Evolutionary conservation across 2,797 vertebrate species (phyloP).

Genomic region (Hyperoplus lanceolatus): DNA sequence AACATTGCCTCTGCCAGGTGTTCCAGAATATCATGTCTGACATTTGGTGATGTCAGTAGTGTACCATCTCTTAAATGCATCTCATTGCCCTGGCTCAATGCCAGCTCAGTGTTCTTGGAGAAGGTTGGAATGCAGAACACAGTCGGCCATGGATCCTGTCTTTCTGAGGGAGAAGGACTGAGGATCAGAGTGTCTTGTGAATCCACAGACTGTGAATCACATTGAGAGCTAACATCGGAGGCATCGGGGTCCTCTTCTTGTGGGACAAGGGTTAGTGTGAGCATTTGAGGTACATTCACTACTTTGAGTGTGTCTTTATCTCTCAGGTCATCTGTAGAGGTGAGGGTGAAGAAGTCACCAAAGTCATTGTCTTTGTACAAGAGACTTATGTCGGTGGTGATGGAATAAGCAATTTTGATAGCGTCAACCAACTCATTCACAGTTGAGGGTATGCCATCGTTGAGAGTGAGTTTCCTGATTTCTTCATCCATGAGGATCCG

Average conservation of each 20-base stretch:
- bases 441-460: neutral
- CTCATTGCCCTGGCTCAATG: slow-evolving; percentile 1
- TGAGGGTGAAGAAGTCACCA: slow-evolving; percentile 24
- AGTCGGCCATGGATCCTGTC: slow-evolving; percentile 1
- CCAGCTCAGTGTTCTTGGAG: slow-evolving; percentile 10
- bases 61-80: slow-evolving; percentile 2
- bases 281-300: neutral
- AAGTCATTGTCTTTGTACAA: slow-evolving; percentile 36
- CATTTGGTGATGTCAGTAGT: neutral
- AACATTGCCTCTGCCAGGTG: slow-evolving; percentile 25
- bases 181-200: slow-evolving; percentile 16
- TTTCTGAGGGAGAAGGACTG: neutral
- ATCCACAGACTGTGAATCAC: neutral
- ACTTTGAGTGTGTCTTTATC: slow-evolving; percentile 21
- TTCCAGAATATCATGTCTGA: slow-evolving; percentile 33
- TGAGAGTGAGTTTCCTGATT: slow-evolving; percentile 12
- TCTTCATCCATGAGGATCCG: slow-evolving; percentile 22
- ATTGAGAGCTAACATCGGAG: neutral
- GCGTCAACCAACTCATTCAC: slow-evolving; percentile 18
- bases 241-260: neutral
- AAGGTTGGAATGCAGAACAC: slow-evolving; percentile 25
- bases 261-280: neutral
- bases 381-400: slow-evolving; percentile 4
- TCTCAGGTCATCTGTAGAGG: slow-evolving; percentile 19
- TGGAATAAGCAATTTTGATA: slow-evolving; percentile 11